Percentiles rank a stretch among this genome's conserved stretches.
Evolutionary conservation across 2,113 vertebrate species (phyloP).

Genomic region (Centropus bengalensis): DNA sequence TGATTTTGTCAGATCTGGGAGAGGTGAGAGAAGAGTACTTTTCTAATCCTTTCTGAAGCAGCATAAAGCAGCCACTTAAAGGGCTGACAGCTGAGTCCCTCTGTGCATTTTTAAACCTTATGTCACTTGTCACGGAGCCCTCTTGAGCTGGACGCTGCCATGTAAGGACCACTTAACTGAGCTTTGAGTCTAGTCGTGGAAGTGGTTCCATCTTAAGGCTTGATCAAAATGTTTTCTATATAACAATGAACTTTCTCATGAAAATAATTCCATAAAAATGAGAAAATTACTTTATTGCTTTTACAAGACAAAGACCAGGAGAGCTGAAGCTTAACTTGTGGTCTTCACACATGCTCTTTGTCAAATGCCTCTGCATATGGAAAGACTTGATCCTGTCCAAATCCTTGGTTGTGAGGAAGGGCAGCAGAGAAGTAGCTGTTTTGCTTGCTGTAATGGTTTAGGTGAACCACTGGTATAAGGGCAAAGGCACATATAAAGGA

Average conservation of each 20-base stretch:
- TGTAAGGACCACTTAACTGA: background rate
- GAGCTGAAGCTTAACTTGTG: background rate
- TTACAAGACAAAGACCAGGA: background rate
- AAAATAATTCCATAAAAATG: background rate
- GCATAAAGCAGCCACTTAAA: background rate
- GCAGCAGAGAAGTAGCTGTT: background rate
- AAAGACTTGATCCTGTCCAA: fast-evolving
- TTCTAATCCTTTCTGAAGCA: background rate
- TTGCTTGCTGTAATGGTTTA: background rate
- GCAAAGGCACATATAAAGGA: background rate
- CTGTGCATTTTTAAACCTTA: background rate
- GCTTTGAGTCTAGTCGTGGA: background rate
- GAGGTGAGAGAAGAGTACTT: background rate
- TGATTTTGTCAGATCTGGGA: background rate
- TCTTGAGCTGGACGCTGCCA: fast-evolving
- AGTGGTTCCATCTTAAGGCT: background rate
- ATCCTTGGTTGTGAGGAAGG: background rate
- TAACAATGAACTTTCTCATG: background rate
- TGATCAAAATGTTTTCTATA: background rate
- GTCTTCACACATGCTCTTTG: background rate
- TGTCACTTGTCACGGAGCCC: background rate
- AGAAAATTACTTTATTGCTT: background rate
- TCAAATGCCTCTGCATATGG: background rate
- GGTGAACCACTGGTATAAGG: background rate
- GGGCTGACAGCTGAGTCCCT: background rate